phyloP scores from a whole-genome alignment of 2,888 invertebrate species.

The Thera obeliscata region DNA sequence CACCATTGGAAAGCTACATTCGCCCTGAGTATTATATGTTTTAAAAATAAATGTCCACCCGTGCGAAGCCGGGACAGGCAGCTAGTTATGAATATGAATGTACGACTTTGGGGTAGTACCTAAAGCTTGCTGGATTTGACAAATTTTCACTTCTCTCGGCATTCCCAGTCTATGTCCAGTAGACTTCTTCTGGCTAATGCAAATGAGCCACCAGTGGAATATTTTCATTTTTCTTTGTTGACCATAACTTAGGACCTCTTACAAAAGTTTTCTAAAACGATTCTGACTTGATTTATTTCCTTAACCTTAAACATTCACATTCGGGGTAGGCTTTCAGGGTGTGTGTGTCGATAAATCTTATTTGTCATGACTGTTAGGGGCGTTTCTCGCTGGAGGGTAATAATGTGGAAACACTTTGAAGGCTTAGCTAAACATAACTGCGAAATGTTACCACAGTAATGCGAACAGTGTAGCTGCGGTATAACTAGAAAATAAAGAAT shows the following conservation, averaged over 20 bases:
- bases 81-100: no score
- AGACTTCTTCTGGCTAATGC: no score
- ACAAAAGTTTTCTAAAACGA: conserved; percentile 14
- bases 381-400: conserved; percentile 29
- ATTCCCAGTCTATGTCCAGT: no score
- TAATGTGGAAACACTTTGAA: conserved; percentile 23
- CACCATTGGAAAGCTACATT: no score
- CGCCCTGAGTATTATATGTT: no score
- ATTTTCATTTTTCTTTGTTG: background rate
- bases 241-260: background rate
- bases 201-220: no score
- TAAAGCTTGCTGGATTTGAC: no score
- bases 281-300: conserved; percentile 25
- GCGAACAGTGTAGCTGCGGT: background rate
- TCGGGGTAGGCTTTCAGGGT: conserved; percentile 25
- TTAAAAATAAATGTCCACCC: no score
- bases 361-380: conserved; percentile 36
- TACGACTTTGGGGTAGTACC: no score
- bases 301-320: conserved; percentile 32
- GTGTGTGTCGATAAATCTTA: conserved; percentile 40
- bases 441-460: conserved; percentile 2
- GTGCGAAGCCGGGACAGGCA: no score
- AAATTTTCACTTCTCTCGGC: no score
- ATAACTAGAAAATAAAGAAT: background rate
- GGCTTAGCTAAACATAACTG: background rate